A percentile compares a stretch with the other conserved stretches of the same genome.
Conservation (phyloP, 1,140 invertebrate species). For the Halotydeus destructor region DNA sequence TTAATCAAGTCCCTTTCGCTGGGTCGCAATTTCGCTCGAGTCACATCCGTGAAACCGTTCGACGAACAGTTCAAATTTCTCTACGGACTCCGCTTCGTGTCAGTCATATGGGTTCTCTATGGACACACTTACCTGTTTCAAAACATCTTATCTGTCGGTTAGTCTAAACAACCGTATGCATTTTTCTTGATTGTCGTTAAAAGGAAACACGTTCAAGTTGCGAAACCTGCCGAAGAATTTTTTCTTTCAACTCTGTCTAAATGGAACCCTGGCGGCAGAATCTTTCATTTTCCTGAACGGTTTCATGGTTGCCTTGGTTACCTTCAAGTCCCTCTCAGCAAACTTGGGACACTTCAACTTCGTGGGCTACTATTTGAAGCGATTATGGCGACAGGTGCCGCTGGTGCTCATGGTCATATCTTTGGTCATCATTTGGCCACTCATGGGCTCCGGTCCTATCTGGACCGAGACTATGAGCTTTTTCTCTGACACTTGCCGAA, state of each 20-base stretch:
- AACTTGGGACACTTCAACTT: neutral
- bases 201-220: neutral
- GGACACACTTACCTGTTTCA: constrained; percentile 1
- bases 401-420: too few species aligned
- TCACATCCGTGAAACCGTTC: neutral
- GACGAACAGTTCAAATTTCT: neutral
- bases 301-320: neutral
- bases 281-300: constrained; percentile 9
- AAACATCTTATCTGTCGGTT: neutral
- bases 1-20: neutral
- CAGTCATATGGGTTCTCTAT: constrained; percentile 1
- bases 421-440: neutral
- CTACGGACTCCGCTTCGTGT: neutral
- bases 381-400: neutral
- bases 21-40: neutral
- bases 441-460: constrained; percentile 5
- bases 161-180: too few species aligned
- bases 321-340: neutral
- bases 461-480: neutral
- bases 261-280: constrained; percentile 4
- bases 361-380: neutral
- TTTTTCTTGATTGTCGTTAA: too few species aligned
- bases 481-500: constrained; percentile 31
- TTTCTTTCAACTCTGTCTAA: neutral
- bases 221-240: neutral